phyloP scores from a whole-genome alignment of 2,888 invertebrate genomes.

The Pollenia amentaria region DNA sequence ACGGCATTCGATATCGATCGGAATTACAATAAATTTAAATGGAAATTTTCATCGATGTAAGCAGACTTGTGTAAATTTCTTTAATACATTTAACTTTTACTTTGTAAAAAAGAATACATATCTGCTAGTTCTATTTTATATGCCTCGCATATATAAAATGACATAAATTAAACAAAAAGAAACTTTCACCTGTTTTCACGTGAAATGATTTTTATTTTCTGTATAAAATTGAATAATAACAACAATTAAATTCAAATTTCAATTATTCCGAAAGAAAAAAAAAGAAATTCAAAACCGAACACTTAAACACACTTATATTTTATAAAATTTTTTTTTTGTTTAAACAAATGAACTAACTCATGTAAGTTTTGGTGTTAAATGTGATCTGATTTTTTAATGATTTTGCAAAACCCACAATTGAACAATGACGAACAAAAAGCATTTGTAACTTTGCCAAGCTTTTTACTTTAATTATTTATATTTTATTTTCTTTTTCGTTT shows the following conservation, averaged over 20 bases:
- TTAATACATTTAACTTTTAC: too few relatives aligned
- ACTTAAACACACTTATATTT: conserved; percentile 13
- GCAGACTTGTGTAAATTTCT: too few relatives aligned
- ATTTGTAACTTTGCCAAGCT: neutral
- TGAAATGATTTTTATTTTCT: conserved; percentile 8
- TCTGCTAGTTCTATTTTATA: too few relatives aligned
- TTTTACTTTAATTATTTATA: neutral
- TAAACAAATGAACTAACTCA: conserved; percentile 18
- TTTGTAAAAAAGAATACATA: too few relatives aligned
- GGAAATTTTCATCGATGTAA: too few relatives aligned
- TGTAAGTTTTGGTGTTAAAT: conserved; percentile 44
- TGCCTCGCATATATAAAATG: too few relatives aligned
- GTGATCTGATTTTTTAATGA: conserved; percentile 56
- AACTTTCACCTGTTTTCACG: neutral
- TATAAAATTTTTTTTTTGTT: conserved; percentile 18
- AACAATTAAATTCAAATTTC: conserved; percentile 69
- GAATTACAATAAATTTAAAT: too few relatives aligned
- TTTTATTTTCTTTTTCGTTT: neutral
- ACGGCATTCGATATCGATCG: too few relatives aligned
- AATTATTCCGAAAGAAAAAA: conserved; percentile 57
- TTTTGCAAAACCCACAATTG: conserved; percentile 39
- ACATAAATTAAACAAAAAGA: neutral
- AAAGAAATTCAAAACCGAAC: conserved; percentile 51
- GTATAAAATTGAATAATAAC: conserved; percentile 56
- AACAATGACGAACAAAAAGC: neutral